These are phyloP conservation scores for Poecilia wingei DNA, from an alignment of 2,797 vertebrate genomes.

Conservation along the genomic window DNA sequence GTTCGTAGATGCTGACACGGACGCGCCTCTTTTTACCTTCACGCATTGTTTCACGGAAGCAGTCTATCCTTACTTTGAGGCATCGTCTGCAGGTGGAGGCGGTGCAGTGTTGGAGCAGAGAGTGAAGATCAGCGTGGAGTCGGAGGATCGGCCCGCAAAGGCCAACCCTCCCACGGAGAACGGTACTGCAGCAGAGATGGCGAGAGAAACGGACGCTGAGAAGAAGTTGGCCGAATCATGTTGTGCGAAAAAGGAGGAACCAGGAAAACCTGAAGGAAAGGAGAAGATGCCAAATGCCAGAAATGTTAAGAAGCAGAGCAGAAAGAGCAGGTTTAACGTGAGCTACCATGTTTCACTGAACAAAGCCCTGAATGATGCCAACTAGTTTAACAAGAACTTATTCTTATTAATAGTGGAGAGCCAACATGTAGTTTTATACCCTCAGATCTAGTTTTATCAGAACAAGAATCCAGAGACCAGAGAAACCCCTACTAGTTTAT, in stretches of 20 bases:
- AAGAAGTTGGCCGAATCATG: not conserved
- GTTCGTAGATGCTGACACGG: conserved; percentile 63
- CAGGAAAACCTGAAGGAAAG: not conserved
- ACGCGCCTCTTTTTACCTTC: conserved; percentile 74
- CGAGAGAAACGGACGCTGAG: not conserved
- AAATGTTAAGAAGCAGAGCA: conserved; percentile 7
- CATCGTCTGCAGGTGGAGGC: not conserved
- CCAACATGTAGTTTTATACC: no score
- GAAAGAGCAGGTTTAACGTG: conserved; percentile 28
- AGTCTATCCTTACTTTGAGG: conserved; percentile 75
- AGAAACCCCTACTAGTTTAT: no score
- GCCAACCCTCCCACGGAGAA: not conserved
- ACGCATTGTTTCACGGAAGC: conserved; percentile 63
- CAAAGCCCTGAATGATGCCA: conserved; percentile 8
- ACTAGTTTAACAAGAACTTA: no score
- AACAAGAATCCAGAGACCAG: no score
- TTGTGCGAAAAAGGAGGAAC: conserved; percentile 1
- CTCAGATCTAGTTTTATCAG: no score
- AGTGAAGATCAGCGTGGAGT: conserved; percentile 19
- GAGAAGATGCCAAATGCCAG: conserved; percentile 17
- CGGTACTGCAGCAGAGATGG: not conserved
- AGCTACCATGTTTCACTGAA: conserved; percentile 52
- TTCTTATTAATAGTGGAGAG: no score
- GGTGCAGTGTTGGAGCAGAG: conserved; percentile 36
- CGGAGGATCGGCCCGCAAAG: conserved; percentile 3